phyloP scores from a whole-genome alignment of 1,140 invertebrate genomes.

The Oryzaephilus surinamensis region DNA sequence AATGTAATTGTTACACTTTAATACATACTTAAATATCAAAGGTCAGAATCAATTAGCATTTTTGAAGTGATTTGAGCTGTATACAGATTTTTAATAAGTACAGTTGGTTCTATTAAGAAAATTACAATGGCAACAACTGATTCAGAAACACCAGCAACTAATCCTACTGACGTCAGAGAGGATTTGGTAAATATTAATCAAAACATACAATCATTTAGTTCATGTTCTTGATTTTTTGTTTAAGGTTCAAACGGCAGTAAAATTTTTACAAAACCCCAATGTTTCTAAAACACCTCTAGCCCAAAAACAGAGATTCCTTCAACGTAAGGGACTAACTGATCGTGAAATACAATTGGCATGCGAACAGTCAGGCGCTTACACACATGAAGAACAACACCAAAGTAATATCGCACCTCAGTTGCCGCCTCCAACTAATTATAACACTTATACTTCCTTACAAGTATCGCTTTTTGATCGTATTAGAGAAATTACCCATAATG shows the following conservation, averaged over 20 bases:
- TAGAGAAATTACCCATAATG: slow-evolving; percentile 54
- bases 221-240: slow-evolving; percentile 15
- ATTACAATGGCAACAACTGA: no score
- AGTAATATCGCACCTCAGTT: slow-evolving; percentile 12
- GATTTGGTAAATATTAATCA: no score
- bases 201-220: no score
- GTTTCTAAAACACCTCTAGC: slow-evolving; percentile 59
- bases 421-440: slow-evolving; percentile 5
- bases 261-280: slow-evolving; percentile 76
- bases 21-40: no score
- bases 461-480: slow-evolving; percentile 42
- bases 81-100: no score
- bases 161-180: no score
- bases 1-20: no score
- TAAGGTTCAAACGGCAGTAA: slow-evolving; percentile 73
- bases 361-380: slow-evolving; percentile 45
- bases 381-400: slow-evolving; percentile 22
- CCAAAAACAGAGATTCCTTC: slow-evolving; percentile 69
- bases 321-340: slow-evolving; percentile 69
- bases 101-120: no score
- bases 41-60: no score
- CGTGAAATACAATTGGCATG: slow-evolving; percentile 65
- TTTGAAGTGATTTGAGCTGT: no score
- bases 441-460: slow-evolving; percentile 14
- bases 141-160: no score